Evolutionary conservation across 2,888 invertebrate genomes (phyloP), one percentile per base, ranked within the genome.

Genomic region (Leptura quadrifasciata): DNA sequence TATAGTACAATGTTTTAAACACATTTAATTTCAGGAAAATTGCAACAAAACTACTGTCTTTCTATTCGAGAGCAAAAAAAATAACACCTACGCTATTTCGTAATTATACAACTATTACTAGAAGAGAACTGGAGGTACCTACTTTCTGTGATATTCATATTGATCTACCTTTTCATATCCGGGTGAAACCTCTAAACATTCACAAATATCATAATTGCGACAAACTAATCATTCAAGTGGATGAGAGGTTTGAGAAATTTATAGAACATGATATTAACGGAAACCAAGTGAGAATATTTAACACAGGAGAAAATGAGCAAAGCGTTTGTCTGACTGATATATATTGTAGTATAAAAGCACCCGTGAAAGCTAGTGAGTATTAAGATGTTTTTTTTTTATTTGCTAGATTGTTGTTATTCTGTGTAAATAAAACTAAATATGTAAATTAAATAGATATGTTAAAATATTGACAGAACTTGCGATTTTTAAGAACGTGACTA

Each of bases 331-430:
- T 76, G 47, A 72, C 76, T 18, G 76, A 83, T 67, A 74, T 81
- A 17, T 77, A 78, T 52, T 86, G 86, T 72, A 82, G 79, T 31
- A 81, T 88, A 31, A 83, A 85, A 75, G 85, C 86, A 18, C 88
- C 88, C n/a, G 81, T 88, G 15, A 88, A 88, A 86, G 87, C 88
- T 68, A 87, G 88, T 88, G 83, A 79, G 84, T 82, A 61, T 57
- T 39, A 67, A 8, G 15, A 31, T 68, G 10, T 35, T 47, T 61
- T 69, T 15, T 4, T 31, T 31, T 31, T 31, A 31, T 31, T 31
- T 31, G 2, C 24, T 8, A 31, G 6, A 31, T 31, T 6, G 27
- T 31, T 31, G 8, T 31, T 31, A 8, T 31, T 31, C 0, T 31
- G n/a, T n/a, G n/a, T n/a, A n/a, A n/a, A n/a, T n/a, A n/a, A n/a